Base-by-base conservation (phyloP, 2,797 vertebrate genomes). In the Serranus cabrilla region DNA sequence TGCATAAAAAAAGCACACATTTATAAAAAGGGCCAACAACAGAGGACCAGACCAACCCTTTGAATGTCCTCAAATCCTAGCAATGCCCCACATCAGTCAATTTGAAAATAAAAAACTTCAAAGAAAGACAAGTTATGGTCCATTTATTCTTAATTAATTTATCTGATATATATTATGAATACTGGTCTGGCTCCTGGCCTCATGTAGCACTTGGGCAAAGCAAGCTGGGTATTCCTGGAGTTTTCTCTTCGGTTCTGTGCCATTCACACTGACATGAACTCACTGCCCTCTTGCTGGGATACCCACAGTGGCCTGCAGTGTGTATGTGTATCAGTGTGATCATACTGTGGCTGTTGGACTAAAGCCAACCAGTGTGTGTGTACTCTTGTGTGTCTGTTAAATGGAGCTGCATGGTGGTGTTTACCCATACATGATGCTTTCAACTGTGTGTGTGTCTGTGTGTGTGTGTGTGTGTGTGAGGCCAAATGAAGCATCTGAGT, bases 381-480 rank as follows among this genome's bases (percentile, higher is more conserved):
- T 74, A 56, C 31, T 62, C 25, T 18, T 54, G 74, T 84, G 76
- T 67, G 27, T 78, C 57, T 58, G 78, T 76, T 82, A 67, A 80
- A 77, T 52, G 18, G 61, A 57, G 55, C 74, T 74, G 27, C 47
- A 14, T 34, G 37, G 66, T 62, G 57, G 49, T 70, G 67, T 62
- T 73, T 58, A 65, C 69, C 57, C 47, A 74, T 71, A 64, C 51
- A 37, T 47, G 45, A 47, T 25, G 14, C 47, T 63, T 43, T 58
- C 21, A n/a, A 18, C 18, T 60, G 43, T 73, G 52, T 27, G 27
- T 27, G 27, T 27, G 27, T 27, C 3, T 27, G 27, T 27, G 27
- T 27, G 27, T 27, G 27, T 47, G 11, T 21, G 2, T 46, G 50
- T 57, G 18, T 57, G 64, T 69, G 58, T 58, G 40, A 51, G 39